Evolutionary conservation across 2,797 vertebrate species (phyloP).

Genomic region (Peromyscus attwateri): DNA sequence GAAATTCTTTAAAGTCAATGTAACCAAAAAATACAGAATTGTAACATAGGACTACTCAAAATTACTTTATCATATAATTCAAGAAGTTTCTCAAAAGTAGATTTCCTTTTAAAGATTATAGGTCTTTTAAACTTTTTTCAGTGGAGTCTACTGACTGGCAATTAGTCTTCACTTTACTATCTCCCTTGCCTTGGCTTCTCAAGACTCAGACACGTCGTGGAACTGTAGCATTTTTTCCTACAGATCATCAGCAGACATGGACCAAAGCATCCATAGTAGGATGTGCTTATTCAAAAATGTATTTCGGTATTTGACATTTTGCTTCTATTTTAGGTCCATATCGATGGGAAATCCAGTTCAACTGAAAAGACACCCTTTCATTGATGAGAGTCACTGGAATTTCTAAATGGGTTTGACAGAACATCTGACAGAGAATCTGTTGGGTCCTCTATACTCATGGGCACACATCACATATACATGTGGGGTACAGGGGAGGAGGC

Average conservation of each 20-base stretch:
- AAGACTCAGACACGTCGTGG: neutral
- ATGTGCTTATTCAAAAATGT: neutral
- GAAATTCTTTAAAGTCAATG: slow-evolving; percentile 49
- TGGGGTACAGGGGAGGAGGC: neutral
- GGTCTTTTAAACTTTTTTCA: neutral
- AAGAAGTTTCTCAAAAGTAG: slow-evolving; percentile 54
- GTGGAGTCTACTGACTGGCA: neutral
- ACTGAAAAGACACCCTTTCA: neutral
- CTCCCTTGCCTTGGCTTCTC: neutral
- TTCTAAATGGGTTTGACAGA: neutral
- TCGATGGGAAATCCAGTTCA: neutral
- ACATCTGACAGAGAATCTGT: neutral
- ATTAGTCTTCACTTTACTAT: neutral
- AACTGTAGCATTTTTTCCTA: slow-evolving; percentile 14
- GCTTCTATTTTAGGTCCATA: neutral
- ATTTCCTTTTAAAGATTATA: neutral
- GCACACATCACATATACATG: neutral
- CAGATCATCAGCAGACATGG: neutral
- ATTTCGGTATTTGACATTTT: slow-evolving; percentile 16
- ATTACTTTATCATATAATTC: slow-evolving; percentile 40
- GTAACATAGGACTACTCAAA: slow-evolving; percentile 5
- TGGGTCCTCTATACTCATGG: neutral
- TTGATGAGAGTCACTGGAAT: neutral
- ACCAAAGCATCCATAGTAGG: neutral
- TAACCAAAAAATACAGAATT: neutral